phyloP scores from a whole-genome alignment of 2,888 invertebrate species.

The Andrena dorsata region DNA sequence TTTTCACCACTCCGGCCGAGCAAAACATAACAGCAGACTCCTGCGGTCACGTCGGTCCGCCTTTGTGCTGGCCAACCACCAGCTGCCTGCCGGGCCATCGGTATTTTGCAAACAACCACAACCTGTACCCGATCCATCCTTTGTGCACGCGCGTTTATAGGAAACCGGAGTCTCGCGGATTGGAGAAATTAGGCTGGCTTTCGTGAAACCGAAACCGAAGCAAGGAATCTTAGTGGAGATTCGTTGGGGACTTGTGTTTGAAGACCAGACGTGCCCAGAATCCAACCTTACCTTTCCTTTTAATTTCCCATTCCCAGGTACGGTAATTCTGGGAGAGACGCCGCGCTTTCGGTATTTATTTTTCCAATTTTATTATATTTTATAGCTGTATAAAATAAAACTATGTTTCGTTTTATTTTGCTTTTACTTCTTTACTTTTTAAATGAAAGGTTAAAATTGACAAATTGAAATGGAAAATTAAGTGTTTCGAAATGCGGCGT shows the following conservation, averaged over 20 bases:
- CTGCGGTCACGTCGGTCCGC: constrained; percentile 36
- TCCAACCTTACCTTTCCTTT: no score
- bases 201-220: constrained; percentile 9
- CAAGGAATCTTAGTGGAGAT: neutral
- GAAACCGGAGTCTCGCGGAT: constrained; percentile 18
- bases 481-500: no score
- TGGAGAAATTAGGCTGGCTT: constrained; percentile 18
- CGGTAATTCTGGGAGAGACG: no score
- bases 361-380: no score
- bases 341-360: no score
- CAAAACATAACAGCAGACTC: constrained; percentile 29
- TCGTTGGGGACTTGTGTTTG: neutral
- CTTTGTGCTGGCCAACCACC: constrained; percentile 43
- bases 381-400: no score
- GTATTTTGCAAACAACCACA: constrained; percentile 49
- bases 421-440: no score
- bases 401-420: no score
- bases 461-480: no score
- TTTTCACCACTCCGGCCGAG: constrained; percentile 35
- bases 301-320: no score
- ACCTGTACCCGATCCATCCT: constrained; percentile 1
- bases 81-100: constrained; percentile 43
- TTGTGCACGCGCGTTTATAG: constrained; percentile 10
- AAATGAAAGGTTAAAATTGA: no score
- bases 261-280: no score